Percentiles rank a stretch among this genome's conserved stretches.
phyloP scores from a whole-genome alignment of 2,888 invertebrate genomes.

The Drosophila austrosaltans region DNA sequence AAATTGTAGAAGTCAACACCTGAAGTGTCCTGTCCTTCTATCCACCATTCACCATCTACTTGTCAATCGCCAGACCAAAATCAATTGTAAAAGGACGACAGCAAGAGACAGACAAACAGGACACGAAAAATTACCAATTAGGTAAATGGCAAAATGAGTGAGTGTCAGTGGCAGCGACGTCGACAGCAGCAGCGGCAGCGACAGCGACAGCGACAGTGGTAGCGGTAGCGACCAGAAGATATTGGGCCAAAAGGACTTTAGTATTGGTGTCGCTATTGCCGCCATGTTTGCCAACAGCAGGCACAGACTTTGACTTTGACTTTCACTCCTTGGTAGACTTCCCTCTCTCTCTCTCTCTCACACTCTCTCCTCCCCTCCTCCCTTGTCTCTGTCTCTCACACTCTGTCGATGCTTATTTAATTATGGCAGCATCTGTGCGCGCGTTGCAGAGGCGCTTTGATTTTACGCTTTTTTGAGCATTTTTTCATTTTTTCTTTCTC shows the following conservation, averaged over 20 bases:
- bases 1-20: constrained; percentile 34
- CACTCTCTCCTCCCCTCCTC: neutral
- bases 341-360: constrained; percentile 1
- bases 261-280: constrained; percentile 59
- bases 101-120: constrained; percentile 20
- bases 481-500: constrained; percentile 34
- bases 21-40: constrained; percentile 43
- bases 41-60: constrained; percentile 29
- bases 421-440: constrained; percentile 79
- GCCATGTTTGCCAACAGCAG: constrained; percentile 38
- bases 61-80: constrained; percentile 72
- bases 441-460: constrained; percentile 74
- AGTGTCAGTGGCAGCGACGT: constrained; percentile 38
- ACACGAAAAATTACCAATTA: constrained; percentile 74
- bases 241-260: constrained; percentile 37
- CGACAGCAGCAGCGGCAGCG: constrained; percentile 22
- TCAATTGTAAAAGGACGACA: constrained; percentile 70
- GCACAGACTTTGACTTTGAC: constrained; percentile 11
- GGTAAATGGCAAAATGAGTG: constrained; percentile 76
- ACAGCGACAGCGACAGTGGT: constrained; percentile 11
- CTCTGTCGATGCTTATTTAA: constrained; percentile 75
- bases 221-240: constrained; percentile 15
- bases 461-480: constrained; percentile 72
- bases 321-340: neutral
- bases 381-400: constrained; percentile 15